Evolutionary conservation across 2,888 invertebrate genomes (phyloP).

Genomic region (Orthosia gracilis): DNA sequence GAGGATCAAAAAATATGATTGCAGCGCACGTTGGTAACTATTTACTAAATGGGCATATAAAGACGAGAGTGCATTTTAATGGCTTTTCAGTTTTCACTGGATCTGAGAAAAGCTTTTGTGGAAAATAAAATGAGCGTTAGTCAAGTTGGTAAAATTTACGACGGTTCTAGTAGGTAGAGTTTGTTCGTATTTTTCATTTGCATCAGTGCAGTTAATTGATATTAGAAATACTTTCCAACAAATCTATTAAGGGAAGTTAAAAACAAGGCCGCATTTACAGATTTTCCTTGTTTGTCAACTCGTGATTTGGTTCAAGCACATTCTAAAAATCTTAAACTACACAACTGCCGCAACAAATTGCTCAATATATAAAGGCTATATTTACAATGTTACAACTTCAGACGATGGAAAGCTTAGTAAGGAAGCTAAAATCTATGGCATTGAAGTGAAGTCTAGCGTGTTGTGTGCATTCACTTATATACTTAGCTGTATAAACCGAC

Average conservation of each 20-base stretch:
- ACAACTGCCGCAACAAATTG: not conserved
- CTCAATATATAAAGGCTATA: not conserved
- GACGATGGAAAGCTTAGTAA: constrained; percentile 8
- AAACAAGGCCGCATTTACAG: not conserved
- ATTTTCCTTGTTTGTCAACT: not conserved
- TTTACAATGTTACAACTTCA: constrained; percentile 4
- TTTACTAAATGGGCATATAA: constrained; percentile 58
- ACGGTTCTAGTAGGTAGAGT: not conserved
- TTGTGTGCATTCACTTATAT: too few species aligned
- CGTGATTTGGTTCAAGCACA: not conserved
- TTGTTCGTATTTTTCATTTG: not conserved
- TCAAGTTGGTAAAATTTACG: not conserved
- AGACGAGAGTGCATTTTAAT: constrained; percentile 55
- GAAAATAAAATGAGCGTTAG: constrained; percentile 31
- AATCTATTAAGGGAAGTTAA: not conserved
- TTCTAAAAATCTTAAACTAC: not conserved
- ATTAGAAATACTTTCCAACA: not conserved
- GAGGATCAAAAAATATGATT: constrained; percentile 79
- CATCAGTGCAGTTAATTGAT: not conserved
- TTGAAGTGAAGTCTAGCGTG: constrained; percentile 9
- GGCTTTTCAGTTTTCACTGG: constrained; percentile 36
- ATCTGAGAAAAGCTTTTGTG: constrained; percentile 24
- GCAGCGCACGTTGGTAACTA: constrained; percentile 66
- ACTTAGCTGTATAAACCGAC: too few species aligned
- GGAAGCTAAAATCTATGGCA: not conserved